Evolutionary conservation across 2,888 invertebrate genomes (phyloP), one percentile per base, ranked within the genome.

Genomic region (Masnerella sp.): DNA sequence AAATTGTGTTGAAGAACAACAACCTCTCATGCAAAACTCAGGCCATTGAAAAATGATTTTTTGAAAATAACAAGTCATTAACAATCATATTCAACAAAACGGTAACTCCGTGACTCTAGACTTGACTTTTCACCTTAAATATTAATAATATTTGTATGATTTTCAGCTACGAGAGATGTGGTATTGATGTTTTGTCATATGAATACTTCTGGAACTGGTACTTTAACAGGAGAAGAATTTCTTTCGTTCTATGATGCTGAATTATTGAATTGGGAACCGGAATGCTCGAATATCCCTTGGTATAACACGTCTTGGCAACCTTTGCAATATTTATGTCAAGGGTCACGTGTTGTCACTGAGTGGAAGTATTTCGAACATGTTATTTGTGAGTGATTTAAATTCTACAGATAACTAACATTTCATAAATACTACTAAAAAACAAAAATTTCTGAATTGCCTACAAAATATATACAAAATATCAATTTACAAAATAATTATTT

Each of bases 131-230:
- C n/a, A n/a, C n/a, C n/a, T n/a, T n/a, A n/a, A n/a, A n/a, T n/a
- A n/a, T n/a, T 7, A 28, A 40, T 11, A 11, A 20, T 14, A 9
- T 1, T 8, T 49, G 14, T 25, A 22, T 61, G 20, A 56, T 54
- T 42, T 78, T 80, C 85, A 94, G 94, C 90, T 70, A 90, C 90
- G 2, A 88, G 92, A 74, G 95, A 96, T 84, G 91, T 93, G 5
- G 92, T 95, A 80, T 88, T 96, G 75, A 93, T 94, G 90, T 96
- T 95, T 88, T 93, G 93, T 84, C 92, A 93, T 69, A 88, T 96
- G 77, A 95, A 96, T 87, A 88, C 89, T 28, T 91, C 92, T 0
- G 90, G 90, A 2, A 90, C 90, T 5, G 95, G 95, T 1, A 89
- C 90, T 1, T 87, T 96, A 22, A 91, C 90, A 7, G 88, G 92